Base-by-base conservation (phyloP, 2,888 invertebrate genomes). In the Pachydiplax longipennis region DNA sequence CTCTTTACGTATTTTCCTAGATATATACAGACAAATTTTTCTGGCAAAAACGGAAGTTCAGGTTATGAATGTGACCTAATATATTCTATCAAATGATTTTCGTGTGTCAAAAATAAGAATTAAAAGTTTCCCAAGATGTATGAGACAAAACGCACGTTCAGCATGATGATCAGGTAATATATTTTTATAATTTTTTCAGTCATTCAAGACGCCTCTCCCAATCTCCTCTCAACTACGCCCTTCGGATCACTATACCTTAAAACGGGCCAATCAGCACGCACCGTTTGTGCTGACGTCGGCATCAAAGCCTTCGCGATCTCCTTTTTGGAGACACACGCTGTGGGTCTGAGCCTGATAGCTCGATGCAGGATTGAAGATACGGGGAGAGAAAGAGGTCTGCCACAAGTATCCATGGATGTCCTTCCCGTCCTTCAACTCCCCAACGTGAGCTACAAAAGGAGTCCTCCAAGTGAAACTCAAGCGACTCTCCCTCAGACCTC, bases 221-320 rank as follows among this genome's bases (percentile, higher is more conserved):
- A 0, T 18, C 53, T 18, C 53, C 3, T 53, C 53, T 53, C 53
- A 18, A 53, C 53, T 18, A 53, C 53, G 53, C 58, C 35, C 53
- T 22, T 37, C 12, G 31, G 2, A 0, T 58, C 61, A 61, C 35
- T 12, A 15, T 22, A 22, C 61, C 87, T 53, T 53, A 61, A 61
- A 87, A 61, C 37, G 61, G n/a, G 87, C 87, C 87, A 87, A 87
- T 87, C 87, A 87, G 61, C 87, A 87, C 87, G 87, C 87, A 37
- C 87, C 87, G 58, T 87, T 87, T 37, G 37, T n/a, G 87, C 87
- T 65, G 87, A 65, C 87, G 87, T 61, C 65, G 87, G 61, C 61
- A 87, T 61, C 37, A 61, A 58, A 58, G 87, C 83, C 82, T 10
- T 65, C 22, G 65, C 65, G 65, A 65, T 0, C 65, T n/a, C 73